Base-by-base conservation (phyloP, 2,888 invertebrate species). In the Scrobipalpa atriplicella region DNA sequence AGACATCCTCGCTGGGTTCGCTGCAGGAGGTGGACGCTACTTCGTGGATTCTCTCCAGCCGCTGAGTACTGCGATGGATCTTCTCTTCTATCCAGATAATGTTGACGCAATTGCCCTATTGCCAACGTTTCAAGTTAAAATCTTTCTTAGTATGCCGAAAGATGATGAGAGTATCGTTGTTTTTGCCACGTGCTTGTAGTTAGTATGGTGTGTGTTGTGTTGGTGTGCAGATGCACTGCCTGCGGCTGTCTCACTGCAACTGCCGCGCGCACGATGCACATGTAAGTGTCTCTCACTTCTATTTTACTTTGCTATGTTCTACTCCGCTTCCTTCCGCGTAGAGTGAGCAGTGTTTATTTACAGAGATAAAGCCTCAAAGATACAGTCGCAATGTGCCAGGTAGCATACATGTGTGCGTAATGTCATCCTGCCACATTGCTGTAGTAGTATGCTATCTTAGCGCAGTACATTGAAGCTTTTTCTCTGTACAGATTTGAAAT, bases 1-100 rank as follows among this genome's bases (percentile, higher is more conserved):
- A 97, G 47, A 97, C 95, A 82, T 97, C 97, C 87, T 97, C 97
- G 70, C 96, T 96, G 62, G 96, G 96, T n/a, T n/a, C n/a, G n/a
- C n/a, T n/a, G n/a, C n/a, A 71, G 95, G 93, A 58, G 95, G 92
- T 54, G 94, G n/a, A 93, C 67, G 95, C 93, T 65, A 94, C 89
- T 69, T 96, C 95, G 83, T 96, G 96, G 9, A 95, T 82, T 0
- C 94, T 93, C 88, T 98, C 97, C 70, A 97, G 82, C 62, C 94
- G 94, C 71, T 94, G 94, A n/a, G 96, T 95, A 80, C 96, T 95
- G 58, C 16, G 0, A 18, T 39, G 11, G 21, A 98, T 79, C 60
- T 94, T 93, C 64, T 88, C 92, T 73, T 96, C 96, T 74, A 97
- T 90, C 67, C 95, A 95, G 0, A n/a, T n/a, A n/a, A n/a, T n/a